phyloP scores from a whole-genome alignment of 2,888 invertebrate species.

The Itoplectis maculator region DNA sequence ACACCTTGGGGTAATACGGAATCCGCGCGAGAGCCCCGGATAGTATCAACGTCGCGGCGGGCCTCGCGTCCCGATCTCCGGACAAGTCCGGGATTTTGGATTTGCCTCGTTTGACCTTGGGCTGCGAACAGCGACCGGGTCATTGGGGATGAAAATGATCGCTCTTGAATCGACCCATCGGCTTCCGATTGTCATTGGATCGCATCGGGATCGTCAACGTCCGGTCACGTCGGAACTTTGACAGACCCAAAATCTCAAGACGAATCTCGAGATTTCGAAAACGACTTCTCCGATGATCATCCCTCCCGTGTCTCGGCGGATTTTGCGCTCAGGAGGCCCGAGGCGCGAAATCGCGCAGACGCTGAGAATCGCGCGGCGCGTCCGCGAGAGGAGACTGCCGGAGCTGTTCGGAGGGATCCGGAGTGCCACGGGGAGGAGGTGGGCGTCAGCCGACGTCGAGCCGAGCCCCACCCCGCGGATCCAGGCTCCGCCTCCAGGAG shows the following conservation, averaged over 20 bases:
- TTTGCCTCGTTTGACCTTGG: too few species aligned
- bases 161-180: background rate
- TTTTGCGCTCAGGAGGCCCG: too few species aligned
- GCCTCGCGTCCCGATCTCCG: too few species aligned
- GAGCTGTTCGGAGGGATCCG: slow-evolving; percentile 64
- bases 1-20: slow-evolving; percentile 18
- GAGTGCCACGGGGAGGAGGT: slow-evolving; percentile 48
- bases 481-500: slow-evolving; percentile 83
- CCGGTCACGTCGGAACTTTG: too few species aligned
- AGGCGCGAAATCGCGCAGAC: slow-evolving; percentile 11
- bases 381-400: slow-evolving; percentile 49
- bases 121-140: too few species aligned
- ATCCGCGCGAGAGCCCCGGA: background rate
- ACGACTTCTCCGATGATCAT: too few species aligned
- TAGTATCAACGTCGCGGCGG: too few species aligned
- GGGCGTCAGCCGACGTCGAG: slow-evolving; percentile 63
- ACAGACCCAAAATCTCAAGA: too few species aligned
- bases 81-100: too few species aligned
- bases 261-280: too few species aligned
- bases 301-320: too few species aligned
- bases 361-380: slow-evolving; percentile 10
- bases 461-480: slow-evolving; percentile 78
- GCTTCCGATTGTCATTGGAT: background rate
- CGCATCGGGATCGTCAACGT: background rate
- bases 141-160: too few species aligned